Evolutionary conservation across 2,113 vertebrate genomes (phyloP).

Genomic region (Pimephales promelas): DNA sequence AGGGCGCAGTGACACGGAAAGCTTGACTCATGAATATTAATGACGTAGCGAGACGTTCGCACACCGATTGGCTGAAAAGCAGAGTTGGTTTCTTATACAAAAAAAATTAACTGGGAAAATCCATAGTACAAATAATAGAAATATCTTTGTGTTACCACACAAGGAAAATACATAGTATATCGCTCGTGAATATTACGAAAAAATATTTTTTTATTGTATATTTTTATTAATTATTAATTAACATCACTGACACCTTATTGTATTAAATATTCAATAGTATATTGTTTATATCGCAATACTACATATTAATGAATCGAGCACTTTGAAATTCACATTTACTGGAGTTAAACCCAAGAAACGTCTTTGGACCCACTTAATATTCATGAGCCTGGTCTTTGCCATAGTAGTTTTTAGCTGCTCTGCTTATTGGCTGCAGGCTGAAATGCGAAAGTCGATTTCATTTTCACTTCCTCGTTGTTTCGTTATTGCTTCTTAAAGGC

Average conservation of each 20-base stretch:
- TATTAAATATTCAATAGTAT: background rate
- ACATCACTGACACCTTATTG: background rate
- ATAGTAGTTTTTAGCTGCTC: slow-evolving; percentile 40
- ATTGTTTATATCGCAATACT: background rate
- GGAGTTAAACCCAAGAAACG: background rate
- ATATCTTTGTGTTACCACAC: background rate
- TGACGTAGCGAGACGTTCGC: background rate
- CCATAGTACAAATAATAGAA: background rate
- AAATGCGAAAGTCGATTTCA: slow-evolving; percentile 81
- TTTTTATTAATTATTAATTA: background rate
- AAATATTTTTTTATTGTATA: background rate
- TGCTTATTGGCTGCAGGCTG: slow-evolving; percentile 65
- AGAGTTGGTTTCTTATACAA: background rate
- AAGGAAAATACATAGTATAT: background rate
- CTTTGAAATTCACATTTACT: background rate
- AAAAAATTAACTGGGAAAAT: too few relatives aligned
- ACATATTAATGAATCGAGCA: background rate
- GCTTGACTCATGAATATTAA: background rate
- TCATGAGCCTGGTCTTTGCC: background rate
- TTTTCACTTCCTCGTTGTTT: slow-evolving; percentile 85
- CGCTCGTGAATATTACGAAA: background rate
- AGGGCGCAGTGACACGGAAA: background rate
- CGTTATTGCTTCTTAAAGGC: slow-evolving; percentile 38
- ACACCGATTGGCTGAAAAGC: background rate
- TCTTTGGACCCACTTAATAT: background rate